Percentiles rank a stretch among this genome's conserved stretches.
Conservation (phyloP, 2,113 vertebrate genomes). For the Solea senegalensis region DNA sequence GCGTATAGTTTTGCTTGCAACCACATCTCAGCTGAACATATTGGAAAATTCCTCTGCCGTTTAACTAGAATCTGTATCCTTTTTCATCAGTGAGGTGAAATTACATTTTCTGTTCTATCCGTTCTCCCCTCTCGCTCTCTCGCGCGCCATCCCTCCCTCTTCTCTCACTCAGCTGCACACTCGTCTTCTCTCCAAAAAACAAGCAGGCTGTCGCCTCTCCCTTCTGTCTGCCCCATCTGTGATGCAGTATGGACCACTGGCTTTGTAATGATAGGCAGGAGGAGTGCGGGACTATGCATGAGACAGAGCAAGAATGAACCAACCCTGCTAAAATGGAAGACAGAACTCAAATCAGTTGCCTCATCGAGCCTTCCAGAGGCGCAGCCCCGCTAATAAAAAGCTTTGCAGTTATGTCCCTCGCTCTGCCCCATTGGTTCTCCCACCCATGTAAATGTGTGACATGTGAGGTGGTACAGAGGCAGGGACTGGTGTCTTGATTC, state of each 20-base stretch:
- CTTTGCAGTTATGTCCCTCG: slow-evolving; percentile 27
- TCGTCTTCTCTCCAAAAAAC: slow-evolving; percentile 73
- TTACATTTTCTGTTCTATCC: slow-evolving; percentile 34
- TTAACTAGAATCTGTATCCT: slow-evolving; percentile 36
- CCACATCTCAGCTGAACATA: slow-evolving; percentile 6
- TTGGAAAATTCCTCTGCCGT: slow-evolving; percentile 16
- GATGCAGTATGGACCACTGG: slow-evolving; percentile 79
- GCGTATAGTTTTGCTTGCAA: slow-evolving; percentile 11
- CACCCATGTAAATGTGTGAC: slow-evolving; percentile 39
- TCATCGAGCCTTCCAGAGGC: slow-evolving; percentile 39
- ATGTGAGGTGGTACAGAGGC: slow-evolving; percentile 50
- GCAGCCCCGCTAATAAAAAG: slow-evolving; percentile 31
- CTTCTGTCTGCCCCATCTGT: slow-evolving; percentile 83
- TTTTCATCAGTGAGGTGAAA: slow-evolving; percentile 44
- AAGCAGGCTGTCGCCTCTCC: slow-evolving; percentile 76
- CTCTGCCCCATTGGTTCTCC: slow-evolving; percentile 22
- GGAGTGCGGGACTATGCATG: slow-evolving; percentile 36
- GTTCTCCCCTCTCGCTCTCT: slow-evolving; percentile 26
- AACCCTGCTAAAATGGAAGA: slow-evolving; percentile 53
- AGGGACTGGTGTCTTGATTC: slow-evolving; percentile 40
- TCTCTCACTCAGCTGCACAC: slow-evolving; percentile 72
- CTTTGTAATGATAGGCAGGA: slow-evolving; percentile 67
- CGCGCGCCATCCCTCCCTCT: slow-evolving; percentile 47
- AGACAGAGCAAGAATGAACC: slow-evolving; percentile 43
- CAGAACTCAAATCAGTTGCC: slow-evolving; percentile 44